These are phyloP conservation scores for Geotria australis DNA, from an alignment of 2,797 vertebrate species.

Conservation along the genomic window DNA sequence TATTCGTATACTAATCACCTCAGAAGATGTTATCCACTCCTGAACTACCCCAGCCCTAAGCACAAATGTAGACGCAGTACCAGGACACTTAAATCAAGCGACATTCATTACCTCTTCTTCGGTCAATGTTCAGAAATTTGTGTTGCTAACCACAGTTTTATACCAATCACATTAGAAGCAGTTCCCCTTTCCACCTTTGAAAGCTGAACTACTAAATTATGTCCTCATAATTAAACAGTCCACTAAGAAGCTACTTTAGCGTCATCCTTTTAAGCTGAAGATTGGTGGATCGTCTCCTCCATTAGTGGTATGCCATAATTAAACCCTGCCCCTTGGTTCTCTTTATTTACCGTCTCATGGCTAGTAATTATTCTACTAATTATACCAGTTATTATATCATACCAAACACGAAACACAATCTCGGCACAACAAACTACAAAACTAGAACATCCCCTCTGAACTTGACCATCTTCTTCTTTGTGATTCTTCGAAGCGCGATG, in stretches of 20 bases:
- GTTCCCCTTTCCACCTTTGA: conserved; percentile 5
- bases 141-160: conserved; percentile 9
- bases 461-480: too few species aligned
- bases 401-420: accelerated
- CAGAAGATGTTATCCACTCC: conserved; percentile 6
- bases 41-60: conserved; percentile 1
- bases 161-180: conserved; percentile 7
- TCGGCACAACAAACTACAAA: background rate
- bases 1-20: background rate
- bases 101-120: background rate
- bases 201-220: background rate
- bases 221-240: conserved; percentile 4
- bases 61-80: conserved; percentile 6
- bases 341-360: conserved; percentile 1
- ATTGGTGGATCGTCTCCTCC: conserved; percentile 7
- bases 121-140: conserved; percentile 5
- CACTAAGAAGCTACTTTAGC: conserved; percentile 7
- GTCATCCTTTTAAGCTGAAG: conserved; percentile 7
- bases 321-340: conserved; percentile 4
- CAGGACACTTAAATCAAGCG: conserved; percentile 5
- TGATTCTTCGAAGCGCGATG: too few species aligned
- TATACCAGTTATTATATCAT: accelerated
- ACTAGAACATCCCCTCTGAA: conserved; percentile 1
- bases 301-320: conserved; percentile 9
- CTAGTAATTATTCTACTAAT: background rate